Conservation (phyloP, 2,888 invertebrate genomes). For the Coelopa pilipes region DNA sequence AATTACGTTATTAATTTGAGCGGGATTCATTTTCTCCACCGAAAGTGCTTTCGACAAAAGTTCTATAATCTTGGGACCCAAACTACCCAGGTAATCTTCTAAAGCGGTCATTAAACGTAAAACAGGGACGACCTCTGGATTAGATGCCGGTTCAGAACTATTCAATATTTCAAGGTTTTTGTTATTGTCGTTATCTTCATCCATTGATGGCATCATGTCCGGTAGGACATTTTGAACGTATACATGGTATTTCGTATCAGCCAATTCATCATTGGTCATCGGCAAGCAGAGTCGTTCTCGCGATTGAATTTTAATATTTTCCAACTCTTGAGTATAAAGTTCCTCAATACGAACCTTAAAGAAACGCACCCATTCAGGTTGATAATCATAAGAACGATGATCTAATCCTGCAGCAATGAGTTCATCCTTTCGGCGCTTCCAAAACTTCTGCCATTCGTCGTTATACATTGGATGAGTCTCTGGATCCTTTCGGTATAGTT, state of each 20-base stretch:
- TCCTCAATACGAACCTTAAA: conserved; percentile 85
- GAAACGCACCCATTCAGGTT: conserved; percentile 86
- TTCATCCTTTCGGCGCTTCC: conserved; percentile 84
- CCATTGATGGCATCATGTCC: not conserved
- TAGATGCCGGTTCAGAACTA: conserved; percentile 33
- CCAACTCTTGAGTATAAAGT: conserved; percentile 77
- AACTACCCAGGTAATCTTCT: conserved; percentile 82
- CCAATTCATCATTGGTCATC: conserved; percentile 69
- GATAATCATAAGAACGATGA: conserved; percentile 82
- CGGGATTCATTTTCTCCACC: conserved; percentile 67
- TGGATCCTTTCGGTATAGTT: conserved; percentile 73
- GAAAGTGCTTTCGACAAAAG: conserved; percentile 65
- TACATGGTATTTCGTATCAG: conserved; percentile 74
- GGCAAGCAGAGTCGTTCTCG: conserved; percentile 57
- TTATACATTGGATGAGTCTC: conserved; percentile 87
- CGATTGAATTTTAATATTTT: conserved; percentile 60
- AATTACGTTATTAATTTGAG: conserved; percentile 76
- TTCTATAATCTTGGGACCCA: conserved; percentile 81
- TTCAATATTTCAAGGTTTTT: not conserved
- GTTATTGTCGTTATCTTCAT: not conserved
- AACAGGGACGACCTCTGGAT: conserved; percentile 72
- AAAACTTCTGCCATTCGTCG: conserved; percentile 89
- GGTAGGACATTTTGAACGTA: conserved; percentile 65
- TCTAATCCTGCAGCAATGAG: conserved; percentile 69
- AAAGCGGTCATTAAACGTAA: conserved; percentile 81